Evolutionary conservation across 2,888 invertebrate species (phyloP).

Genomic region (Eupithecia abbreviata): DNA sequence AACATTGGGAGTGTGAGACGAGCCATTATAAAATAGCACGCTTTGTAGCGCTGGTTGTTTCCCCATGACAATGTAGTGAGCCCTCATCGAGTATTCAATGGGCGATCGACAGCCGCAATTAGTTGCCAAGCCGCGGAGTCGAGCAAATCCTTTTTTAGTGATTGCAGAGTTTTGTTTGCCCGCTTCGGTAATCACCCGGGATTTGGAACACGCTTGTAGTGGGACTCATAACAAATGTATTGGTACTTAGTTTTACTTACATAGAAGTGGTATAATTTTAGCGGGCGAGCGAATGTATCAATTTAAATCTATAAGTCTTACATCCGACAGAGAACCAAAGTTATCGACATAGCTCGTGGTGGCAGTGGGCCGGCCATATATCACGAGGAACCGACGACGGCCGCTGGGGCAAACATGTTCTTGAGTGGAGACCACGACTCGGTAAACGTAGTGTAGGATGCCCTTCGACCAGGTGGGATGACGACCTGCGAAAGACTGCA

Average conservation of each 20-base stretch:
- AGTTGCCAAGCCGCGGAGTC: neutral
- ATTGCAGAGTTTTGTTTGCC: slow-evolving; percentile 1
- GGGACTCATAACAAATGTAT: slow-evolving; percentile 1
- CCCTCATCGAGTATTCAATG: slow-evolving; percentile 1
- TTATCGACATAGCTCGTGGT: too few relatives aligned
- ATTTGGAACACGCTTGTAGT: slow-evolving; percentile 4
- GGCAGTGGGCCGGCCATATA: too few relatives aligned
- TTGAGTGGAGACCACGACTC: too few relatives aligned
- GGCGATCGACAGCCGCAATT: neutral
- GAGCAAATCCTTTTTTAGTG: slow-evolving; percentile 4
- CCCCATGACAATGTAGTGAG: neutral
- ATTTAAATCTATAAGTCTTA: neutral
- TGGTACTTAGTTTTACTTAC: neutral
- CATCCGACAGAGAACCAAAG: too few relatives aligned
- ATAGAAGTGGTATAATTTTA: neutral
- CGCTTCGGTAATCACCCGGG: slow-evolving; percentile 3
- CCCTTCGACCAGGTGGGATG: too few relatives aligned
- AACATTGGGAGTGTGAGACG: neutral
- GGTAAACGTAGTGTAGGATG: too few relatives aligned
- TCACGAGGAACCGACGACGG: too few relatives aligned
- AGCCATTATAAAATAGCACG: neutral
- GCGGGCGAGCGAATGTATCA: neutral
- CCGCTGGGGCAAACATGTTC: too few relatives aligned
- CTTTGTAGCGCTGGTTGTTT: neutral
- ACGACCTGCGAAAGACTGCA: too few relatives aligned